phyloP scores from a whole-genome alignment of 2,113 vertebrate genomes.

The Psittacula cyanocephala region DNA sequence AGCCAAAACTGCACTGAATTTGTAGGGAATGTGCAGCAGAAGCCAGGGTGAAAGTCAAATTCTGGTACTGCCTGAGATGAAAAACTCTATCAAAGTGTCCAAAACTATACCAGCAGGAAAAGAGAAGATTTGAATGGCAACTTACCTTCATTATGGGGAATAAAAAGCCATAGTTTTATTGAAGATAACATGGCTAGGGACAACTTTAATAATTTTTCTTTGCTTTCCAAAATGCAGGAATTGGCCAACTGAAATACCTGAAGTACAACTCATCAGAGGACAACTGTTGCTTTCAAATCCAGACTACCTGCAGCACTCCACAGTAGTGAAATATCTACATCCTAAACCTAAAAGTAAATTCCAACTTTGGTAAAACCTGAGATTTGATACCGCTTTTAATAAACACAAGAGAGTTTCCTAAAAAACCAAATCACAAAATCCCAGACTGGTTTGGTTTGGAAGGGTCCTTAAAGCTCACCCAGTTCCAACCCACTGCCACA shows the following conservation, averaged over 20 bases:
- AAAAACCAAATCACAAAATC: background rate
- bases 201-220: background rate
- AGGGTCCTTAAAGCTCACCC: background rate
- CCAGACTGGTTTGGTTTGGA: background rate
- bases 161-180: background rate
- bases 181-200: background rate
- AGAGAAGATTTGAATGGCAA: background rate
- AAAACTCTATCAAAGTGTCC: background rate
- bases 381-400: background rate
- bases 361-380: background rate
- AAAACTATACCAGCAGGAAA: background rate
- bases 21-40: background rate
- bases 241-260: background rate
- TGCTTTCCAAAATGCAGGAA: background rate
- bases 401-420: background rate
- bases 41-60: background rate
- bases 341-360: background rate
- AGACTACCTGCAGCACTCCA: background rate
- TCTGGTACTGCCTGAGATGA: background rate
- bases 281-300: background rate
- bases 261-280: background rate
- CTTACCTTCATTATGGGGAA: background rate
- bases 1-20: background rate
- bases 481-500: background rate
- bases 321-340: background rate